Conservation (phyloP, 2,797 vertebrate species). For the Sarcophilus harrisii region DNA sequence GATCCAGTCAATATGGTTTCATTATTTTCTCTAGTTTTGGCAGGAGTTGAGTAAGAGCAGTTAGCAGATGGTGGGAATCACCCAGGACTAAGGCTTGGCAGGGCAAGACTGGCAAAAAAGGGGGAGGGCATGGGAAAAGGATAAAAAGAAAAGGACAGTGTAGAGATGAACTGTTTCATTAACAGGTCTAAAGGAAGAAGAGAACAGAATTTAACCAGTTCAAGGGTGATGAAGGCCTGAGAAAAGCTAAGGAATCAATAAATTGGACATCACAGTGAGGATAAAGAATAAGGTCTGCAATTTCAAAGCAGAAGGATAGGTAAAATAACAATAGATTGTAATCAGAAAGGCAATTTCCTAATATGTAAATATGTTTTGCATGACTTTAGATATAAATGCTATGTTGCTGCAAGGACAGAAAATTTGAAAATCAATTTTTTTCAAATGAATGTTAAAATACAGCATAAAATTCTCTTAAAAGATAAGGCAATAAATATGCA, state of each 20-base stretch:
- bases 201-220: background rate
- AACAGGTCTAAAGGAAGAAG: background rate
- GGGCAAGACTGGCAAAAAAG: background rate
- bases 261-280: background rate
- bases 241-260: background rate
- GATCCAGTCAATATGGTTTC: background rate
- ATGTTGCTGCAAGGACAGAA: background rate
- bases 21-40: background rate
- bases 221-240: background rate
- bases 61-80: background rate
- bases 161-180: background rate
- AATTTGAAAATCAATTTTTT: background rate
- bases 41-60: background rate
- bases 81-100: background rate
- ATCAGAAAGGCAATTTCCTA: background rate
- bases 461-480: background rate
- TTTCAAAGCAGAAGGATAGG: background rate
- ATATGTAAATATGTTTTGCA: background rate
- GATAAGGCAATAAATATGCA: background rate
- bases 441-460: background rate
- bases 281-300: background rate
- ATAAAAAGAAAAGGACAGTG: background rate
- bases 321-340: background rate
- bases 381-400: background rate
- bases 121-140: background rate